Base-by-base conservation (phyloP, 2,888 invertebrate genomes). In the Cataglyphis altisquamis region DNA sequence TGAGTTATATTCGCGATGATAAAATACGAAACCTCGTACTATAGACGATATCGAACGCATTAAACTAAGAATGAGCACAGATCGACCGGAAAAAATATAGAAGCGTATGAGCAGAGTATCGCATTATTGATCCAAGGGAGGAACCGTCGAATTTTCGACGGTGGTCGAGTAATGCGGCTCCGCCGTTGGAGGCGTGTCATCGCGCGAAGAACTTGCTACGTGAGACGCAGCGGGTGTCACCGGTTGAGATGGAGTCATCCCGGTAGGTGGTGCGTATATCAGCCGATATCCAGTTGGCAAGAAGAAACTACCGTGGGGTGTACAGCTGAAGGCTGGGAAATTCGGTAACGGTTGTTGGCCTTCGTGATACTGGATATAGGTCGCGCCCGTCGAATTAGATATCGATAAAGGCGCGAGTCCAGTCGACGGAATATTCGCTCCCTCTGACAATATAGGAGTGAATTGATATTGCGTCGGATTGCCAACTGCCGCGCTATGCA, bases 141-240 rank as follows among this genome's bases (percentile, higher is more conserved):
- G 81, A 72, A 72, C 81, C 21, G 74, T 84, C 64, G 86, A 75
- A 64, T 83, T 86, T 29, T 90, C 90, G 52, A 45, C 60, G 32
- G 66, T 84, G 70, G 73, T 45, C 41, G 72, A 77, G n/a, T 90
- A 86, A n/a, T 89, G 86, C 15, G 86, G 81, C 80, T 89, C 94
- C 72, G 93, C 91, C 41, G 94, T 80, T 8, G 78, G 94, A 39
- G 94, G 94, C 45, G 94, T 94, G 60, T 93, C 94, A 45, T 52
- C 93, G 83, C 94, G 93, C 52, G 94, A 94, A 87, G 94, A 94
- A 87, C 91, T 92, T 39, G 92, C 90, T 73, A 92, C 86, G 41
- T 94, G 94, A 9, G 94, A 94, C 0, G 94, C 94, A 29, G 94
- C 94, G 21, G 94, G 94, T 5, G 94, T 94, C 10, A 93, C 92